Evolutionary conservation across 2,888 invertebrate species (phyloP), one percentile per base, ranked within the genome.

Genomic region (Lobophora halterata): DNA sequence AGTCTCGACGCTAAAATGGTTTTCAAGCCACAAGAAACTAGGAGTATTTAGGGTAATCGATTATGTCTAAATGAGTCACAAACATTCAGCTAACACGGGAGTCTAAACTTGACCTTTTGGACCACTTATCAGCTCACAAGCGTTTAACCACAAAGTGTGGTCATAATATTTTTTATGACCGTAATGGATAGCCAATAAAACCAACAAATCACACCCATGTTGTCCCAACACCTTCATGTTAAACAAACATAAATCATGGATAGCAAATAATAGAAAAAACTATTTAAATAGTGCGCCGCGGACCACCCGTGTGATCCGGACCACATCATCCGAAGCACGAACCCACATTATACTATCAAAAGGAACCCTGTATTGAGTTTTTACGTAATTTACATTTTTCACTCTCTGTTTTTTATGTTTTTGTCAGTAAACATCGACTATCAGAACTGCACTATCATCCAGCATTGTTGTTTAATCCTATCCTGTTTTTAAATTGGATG

Each of bases 291-390:
- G 76, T 75, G 64, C 70, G 26, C 59, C 66, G 61, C 66, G 61
- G 86, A 87, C 86, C 86, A 86, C 86, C 83, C 86, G 75, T 56
- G 76, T 66, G 79, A 78, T 72, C 75, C 71, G 55, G 39, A 60
- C 63, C 54, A 58, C 69, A 56, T 52, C 65, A 58, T 61, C 70
- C 61, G 55, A 55, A 61, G 70, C 80, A 81, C 83, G 82, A 77
- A 75, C 79, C 71, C 51, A 58, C 69, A 82, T 82, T 82, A 81
- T 77, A 71, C 70, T 76, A 79, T 81, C 78, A 79, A 82, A 76
- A 76, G 76, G 71, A 62, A 57, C 63, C 70, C 71, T 67, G 64
- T 71, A 75, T 74, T 73, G 71, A 72, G 66, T 74, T 76, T 73
- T 77, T 68, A 75, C 65, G 61, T 75, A 75, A 85, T 83, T 85